Percentiles rank a stretch among this genome's conserved stretches.
Conservation (phyloP, 1,140 invertebrate species). For the Helicorthomorpha holstii region DNA sequence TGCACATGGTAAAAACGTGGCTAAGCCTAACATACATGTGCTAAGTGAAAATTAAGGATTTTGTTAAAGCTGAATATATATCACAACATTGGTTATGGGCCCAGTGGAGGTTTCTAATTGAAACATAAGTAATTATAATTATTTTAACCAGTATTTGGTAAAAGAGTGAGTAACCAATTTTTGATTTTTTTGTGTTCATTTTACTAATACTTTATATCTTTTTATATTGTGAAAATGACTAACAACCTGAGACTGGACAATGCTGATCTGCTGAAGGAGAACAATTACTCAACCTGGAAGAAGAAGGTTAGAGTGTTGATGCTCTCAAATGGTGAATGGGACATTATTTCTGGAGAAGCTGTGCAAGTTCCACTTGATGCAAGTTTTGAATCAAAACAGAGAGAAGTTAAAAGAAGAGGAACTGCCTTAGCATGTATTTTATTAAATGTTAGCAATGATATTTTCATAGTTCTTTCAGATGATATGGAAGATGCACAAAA, state of each 20-base stretch:
- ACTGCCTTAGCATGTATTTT: background rate
- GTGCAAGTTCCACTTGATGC: background rate
- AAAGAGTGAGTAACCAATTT: background rate
- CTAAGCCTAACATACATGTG: no score
- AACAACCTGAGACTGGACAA: background rate
- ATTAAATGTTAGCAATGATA: background rate
- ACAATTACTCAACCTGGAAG: background rate
- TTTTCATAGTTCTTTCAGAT: background rate
- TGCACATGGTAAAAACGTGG: no score
- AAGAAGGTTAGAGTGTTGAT: background rate
- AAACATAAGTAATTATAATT: background rate
- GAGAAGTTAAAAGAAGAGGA: background rate
- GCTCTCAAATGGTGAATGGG: background rate
- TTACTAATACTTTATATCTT: background rate
- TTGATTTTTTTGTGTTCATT: background rate
- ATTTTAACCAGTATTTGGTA: background rate
- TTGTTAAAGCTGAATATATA: no score
- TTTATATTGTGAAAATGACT: background rate
- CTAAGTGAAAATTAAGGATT: no score
- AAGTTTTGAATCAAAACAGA: background rate
- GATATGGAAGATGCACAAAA: background rate
- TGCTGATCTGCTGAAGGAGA: background rate
- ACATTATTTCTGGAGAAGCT: background rate
- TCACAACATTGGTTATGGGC: no score
- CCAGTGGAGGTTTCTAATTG: background rate